Conservation (phyloP, 2,888 invertebrate species). For the Scelioninae gen. 2 region DNA sequence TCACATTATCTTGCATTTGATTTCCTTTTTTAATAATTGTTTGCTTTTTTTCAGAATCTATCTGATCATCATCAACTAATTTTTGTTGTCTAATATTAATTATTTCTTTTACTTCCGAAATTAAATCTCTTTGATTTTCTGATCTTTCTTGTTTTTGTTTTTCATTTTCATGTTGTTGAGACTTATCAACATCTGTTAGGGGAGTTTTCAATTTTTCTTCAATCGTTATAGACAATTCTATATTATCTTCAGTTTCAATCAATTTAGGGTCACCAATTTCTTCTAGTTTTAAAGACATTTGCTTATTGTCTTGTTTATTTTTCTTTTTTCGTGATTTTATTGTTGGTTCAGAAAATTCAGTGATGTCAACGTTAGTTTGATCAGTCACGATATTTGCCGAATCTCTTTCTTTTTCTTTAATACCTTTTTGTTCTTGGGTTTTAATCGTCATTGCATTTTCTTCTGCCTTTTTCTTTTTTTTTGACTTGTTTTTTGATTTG, state of each 20-base stretch:
- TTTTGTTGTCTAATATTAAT: too few relatives aligned
- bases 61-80: neutral
- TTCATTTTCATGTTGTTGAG: too few relatives aligned
- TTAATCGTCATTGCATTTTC: neutral
- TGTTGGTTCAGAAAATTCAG: neutral
- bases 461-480: conserved; percentile 34
- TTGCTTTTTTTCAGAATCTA: neutral
- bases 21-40: neutral
- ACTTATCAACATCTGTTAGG: too few relatives aligned
- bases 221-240: neutral
- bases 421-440: neutral
- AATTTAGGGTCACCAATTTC: neutral
- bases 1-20: neutral
- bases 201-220: too few relatives aligned
- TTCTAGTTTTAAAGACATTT: neutral
- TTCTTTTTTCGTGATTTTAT: neutral
- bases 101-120: too few relatives aligned
- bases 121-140: too few relatives aligned
- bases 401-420: neutral
- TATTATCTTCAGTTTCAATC: neutral
- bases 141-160: too few relatives aligned
- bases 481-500: conserved; percentile 34
- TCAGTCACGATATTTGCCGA: too few relatives aligned
- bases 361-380: neutral
- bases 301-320: neutral